These are phyloP conservation scores for Sweltsa coloradensis DNA, from an alignment of 1,140 invertebrate genomes.

Conservation along the genomic window DNA sequence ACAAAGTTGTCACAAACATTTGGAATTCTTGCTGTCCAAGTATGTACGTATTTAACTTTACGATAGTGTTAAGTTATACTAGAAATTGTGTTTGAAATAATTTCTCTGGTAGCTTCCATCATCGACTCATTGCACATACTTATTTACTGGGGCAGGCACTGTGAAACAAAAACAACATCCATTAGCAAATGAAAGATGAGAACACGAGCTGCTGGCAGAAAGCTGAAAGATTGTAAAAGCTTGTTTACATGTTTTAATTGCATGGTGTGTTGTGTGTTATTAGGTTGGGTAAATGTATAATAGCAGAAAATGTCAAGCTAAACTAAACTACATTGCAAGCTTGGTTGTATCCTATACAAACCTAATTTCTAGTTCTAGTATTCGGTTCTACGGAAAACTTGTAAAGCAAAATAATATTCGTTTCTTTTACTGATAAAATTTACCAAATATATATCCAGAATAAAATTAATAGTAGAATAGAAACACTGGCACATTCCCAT, in stretches of 20 bases:
- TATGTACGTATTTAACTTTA: not conserved
- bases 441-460: too few species aligned
- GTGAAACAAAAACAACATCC: not conserved
- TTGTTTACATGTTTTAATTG: not conserved
- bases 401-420: too few species aligned
- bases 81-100: not conserved
- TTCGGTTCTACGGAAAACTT: too few species aligned
- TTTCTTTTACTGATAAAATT: too few species aligned
- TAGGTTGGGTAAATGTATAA: not conserved
- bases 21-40: not conserved
- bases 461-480: too few species aligned
- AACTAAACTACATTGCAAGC: not conserved
- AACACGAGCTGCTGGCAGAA: not conserved
- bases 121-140: not conserved
- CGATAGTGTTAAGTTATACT: not conserved
- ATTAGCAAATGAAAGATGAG: not conserved
- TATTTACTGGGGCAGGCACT: constrained; percentile 3
- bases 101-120: not conserved
- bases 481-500: too few species aligned
- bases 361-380: too few species aligned
- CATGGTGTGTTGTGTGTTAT: not conserved
- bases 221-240: not conserved
- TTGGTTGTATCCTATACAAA: too few species aligned
- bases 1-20: not conserved
- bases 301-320: not conserved